Conservation (phyloP, 2,888 invertebrate genomes). For the Vandiemenella viatica region DNA sequence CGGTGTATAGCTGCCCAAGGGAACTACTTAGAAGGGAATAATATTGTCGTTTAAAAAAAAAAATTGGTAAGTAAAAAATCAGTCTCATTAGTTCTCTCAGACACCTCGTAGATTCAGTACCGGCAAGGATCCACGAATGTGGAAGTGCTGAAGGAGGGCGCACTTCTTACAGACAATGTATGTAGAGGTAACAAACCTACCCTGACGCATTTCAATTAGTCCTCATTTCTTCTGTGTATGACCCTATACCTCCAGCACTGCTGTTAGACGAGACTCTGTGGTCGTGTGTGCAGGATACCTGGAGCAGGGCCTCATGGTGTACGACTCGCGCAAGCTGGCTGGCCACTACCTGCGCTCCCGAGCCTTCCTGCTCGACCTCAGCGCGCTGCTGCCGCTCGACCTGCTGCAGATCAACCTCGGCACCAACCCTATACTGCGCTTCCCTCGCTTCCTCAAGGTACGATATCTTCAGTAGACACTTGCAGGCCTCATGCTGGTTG, state of each 20-base stretch:
- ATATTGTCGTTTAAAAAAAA: background rate
- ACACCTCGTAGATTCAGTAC: background rate
- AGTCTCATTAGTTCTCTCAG: no score
- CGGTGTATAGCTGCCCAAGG: no score
- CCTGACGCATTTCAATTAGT: no score
- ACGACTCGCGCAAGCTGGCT: conserved; percentile 78
- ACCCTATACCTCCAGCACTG: no score
- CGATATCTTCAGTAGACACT: no score
- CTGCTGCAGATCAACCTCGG: conserved; percentile 71
- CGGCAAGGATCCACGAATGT: no score
- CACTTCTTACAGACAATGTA: no score
- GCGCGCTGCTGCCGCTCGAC: conserved; percentile 72
- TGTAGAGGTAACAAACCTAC: no score
- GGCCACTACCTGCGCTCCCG: conserved; percentile 75
- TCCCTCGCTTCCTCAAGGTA: conserved; percentile 71
- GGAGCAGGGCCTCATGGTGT: conserved; percentile 86
- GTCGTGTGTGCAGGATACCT: conserved; percentile 89
- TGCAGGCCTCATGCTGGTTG: no score
- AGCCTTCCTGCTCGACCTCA: conserved; percentile 69
- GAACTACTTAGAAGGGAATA: no score
- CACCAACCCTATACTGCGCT: conserved; percentile 72
- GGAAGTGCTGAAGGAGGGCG: no score
- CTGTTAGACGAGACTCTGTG: conserved; percentile 70
- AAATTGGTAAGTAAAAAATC: background rate
- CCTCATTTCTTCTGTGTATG: no score